Evolutionary conservation across 2,113 vertebrate genomes (phyloP).

Genomic region (Cervus canadensis): DNA sequence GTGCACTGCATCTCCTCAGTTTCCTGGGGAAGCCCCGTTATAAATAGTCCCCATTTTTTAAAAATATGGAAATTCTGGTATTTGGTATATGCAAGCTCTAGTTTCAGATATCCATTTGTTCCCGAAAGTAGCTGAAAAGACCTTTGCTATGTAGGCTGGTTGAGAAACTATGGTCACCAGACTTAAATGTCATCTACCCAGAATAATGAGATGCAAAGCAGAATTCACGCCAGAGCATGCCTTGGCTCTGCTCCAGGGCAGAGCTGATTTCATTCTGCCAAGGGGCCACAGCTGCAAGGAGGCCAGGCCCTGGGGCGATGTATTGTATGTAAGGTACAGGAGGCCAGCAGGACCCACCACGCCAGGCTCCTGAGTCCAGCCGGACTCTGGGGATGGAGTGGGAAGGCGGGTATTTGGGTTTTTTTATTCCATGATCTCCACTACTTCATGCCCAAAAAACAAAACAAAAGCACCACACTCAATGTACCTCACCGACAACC

Average conservation of each 20-base stretch:
- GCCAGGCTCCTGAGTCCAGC: neutral
- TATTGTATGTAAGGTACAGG: fast-evolving
- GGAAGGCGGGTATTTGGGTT: neutral
- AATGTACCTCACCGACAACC: neutral
- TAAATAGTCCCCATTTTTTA: neutral
- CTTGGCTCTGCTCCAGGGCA: neutral
- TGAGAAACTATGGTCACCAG: neutral
- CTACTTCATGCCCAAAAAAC: neutral
- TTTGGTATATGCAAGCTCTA: neutral
- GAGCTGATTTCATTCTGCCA: neutral
- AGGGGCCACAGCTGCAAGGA: neutral
- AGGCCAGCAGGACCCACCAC: neutral
- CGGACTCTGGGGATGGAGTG: neutral
- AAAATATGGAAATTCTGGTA: neutral
- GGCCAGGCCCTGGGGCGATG: neutral
- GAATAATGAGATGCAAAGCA: neutral
- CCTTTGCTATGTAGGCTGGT: neutral
- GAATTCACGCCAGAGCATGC: fast-evolving
- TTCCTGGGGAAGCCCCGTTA: neutral
- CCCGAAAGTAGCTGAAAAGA: neutral
- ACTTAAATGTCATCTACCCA: neutral
- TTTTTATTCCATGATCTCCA: neutral
- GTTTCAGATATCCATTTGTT: neutral
- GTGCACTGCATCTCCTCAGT: neutral
- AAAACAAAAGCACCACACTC: neutral